Evolutionary conservation across 1,140 invertebrate species (phyloP).

Genomic region (Temnothorax nylanderi): DNA sequence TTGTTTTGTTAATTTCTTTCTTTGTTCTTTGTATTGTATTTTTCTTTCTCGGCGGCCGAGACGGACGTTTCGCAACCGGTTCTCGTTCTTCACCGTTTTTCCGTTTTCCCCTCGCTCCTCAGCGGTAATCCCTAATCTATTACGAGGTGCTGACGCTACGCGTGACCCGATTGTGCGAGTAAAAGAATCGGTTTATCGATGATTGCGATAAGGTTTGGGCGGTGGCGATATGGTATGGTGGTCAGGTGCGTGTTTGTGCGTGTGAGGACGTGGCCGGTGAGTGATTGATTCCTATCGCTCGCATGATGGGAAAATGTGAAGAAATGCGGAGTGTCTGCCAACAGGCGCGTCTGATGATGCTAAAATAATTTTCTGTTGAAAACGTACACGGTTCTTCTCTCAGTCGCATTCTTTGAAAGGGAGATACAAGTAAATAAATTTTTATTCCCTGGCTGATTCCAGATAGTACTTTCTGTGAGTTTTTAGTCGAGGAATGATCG

Average conservation of each 20-base stretch:
- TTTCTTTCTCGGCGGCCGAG: conserved; percentile 42
- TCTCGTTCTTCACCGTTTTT: conserved; percentile 63
- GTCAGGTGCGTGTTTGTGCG: background rate
- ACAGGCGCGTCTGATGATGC: background rate
- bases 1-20: conserved; percentile 32
- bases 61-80: conserved; percentile 53
- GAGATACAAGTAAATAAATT: background rate
- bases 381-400: background rate
- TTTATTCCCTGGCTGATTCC: background rate
- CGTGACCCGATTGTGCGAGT: conserved; percentile 13
- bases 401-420: background rate
- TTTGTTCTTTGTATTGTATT: conserved; percentile 60
- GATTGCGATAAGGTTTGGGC: conserved; percentile 7
- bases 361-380: background rate
- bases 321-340: background rate
- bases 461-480: background rate
- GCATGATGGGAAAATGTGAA: background rate
- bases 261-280: background rate
- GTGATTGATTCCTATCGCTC: background rate
- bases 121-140: conserved; percentile 65
- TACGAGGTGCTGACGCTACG: conserved; percentile 53
- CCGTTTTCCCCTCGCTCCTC: conserved; percentile 75
- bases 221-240: background rate
- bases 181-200: conserved; percentile 18
- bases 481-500: background rate